phyloP scores from a whole-genome alignment of 1,140 invertebrate species.

The Lordiphosa collinella region DNA sequence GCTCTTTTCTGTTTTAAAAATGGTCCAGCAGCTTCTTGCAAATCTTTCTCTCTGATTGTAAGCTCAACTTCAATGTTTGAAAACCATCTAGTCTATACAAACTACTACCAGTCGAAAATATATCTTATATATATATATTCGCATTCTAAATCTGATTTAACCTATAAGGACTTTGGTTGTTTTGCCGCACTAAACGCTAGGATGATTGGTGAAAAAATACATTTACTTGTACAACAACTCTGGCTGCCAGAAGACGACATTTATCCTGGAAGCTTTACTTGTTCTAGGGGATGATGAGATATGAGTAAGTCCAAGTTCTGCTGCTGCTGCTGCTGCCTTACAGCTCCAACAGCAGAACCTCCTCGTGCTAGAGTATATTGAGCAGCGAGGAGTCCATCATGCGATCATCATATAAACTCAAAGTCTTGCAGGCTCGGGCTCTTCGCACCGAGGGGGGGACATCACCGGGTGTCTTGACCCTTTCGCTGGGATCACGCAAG shows the following conservation, averaged over 20 bases:
- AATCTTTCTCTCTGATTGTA: constrained; percentile 17
- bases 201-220: constrained; percentile 77
- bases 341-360: constrained; percentile 78
- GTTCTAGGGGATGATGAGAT: constrained; percentile 57
- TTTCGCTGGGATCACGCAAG: constrained; percentile 86
- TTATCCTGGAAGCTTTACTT: constrained; percentile 27
- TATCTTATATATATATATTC: constrained; percentile 37
- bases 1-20: constrained; percentile 39
- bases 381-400: constrained; percentile 86
- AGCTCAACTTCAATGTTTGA: constrained; percentile 53
- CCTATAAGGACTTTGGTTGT: constrained; percentile 77
- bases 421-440: constrained; percentile 83
- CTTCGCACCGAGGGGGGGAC: constrained; percentile 87
- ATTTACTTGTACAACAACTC: constrained; percentile 55
- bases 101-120: constrained; percentile 58
- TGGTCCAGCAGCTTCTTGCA: constrained; percentile 33
- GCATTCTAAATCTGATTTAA: constrained; percentile 46
- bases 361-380: constrained; percentile 79
- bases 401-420: constrained; percentile 92
- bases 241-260: constrained; percentile 22
- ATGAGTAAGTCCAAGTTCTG: constrained; percentile 50
- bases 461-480: constrained; percentile 91
- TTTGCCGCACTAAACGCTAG: constrained; percentile 72
- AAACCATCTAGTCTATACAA: constrained; percentile 19
- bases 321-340: constrained; percentile 38